These are phyloP conservation scores for Neoascia interrupta DNA, from an alignment of 2,888 invertebrate genomes.

Conservation along the genomic window DNA sequence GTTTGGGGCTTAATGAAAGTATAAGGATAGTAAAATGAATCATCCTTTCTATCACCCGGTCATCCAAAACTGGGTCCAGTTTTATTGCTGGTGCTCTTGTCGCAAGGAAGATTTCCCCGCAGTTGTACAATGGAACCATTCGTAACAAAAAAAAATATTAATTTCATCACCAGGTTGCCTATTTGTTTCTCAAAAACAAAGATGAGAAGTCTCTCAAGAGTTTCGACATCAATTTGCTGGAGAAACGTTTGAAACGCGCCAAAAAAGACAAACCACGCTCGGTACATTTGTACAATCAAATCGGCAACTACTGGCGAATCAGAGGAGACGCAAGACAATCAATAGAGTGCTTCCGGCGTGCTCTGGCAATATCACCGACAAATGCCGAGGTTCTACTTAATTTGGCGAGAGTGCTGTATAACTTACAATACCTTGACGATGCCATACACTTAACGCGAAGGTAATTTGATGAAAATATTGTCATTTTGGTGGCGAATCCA, in stretches of 20 bases:
- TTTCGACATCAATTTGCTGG: slow-evolving; percentile 87
- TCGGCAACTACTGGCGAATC: slow-evolving; percentile 95
- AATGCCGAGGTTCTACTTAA: slow-evolving; percentile 92
- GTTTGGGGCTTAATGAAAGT: too few species aligned
- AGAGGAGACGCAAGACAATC: slow-evolving; percentile 92
- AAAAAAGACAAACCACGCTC: slow-evolving; percentile 92
- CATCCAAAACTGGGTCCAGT: too few species aligned
- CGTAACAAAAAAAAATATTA: too few species aligned
- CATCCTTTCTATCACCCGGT: too few species aligned
- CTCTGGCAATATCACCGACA: slow-evolving; percentile 90
- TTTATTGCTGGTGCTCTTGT: too few species aligned
- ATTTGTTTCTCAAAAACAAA: slow-evolving; percentile 85
- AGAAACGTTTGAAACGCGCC: slow-evolving; percentile 87
- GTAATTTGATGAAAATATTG: slow-evolving; percentile 41
- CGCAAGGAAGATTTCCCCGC: too few species aligned
- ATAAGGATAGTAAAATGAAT: too few species aligned
- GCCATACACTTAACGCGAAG: slow-evolving; percentile 92
- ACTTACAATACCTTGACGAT: slow-evolving; percentile 93
- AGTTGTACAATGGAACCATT: background rate
- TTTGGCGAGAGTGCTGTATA: slow-evolving; percentile 90
- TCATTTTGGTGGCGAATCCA: background rate
- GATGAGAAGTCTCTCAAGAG: slow-evolving; percentile 82
- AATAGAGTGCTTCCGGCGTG: slow-evolving; percentile 93
- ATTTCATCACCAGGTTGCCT: slow-evolving; percentile 81
- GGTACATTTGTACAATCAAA: slow-evolving; percentile 92